Evolutionary conservation across 2,113 vertebrate genomes (phyloP), one percentile per base, ranked within the genome.

Genomic region (Forbesichthys papilliferus): DNA sequence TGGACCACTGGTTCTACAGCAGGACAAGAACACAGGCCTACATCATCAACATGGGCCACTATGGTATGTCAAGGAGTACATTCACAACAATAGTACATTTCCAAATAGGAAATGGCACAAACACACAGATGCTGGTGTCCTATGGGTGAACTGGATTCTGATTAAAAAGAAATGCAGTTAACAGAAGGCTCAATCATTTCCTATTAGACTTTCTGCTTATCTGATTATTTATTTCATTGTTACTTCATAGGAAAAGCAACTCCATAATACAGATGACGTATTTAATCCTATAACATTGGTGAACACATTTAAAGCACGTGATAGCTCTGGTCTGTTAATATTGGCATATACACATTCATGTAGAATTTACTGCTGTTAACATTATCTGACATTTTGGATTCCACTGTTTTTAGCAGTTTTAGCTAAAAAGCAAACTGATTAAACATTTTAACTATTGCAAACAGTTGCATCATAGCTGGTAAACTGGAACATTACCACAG

Each of bases 161-260:
- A 70, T 77, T 68, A 58, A 66, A 49, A 66, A 62, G 48, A 56
- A 66, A 66, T 7, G 11, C 10, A 57, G 20, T 20, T 36, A 4
- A 20, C 20, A 20, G 20, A 61, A 18, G 64, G 69, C 3, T 2
- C 10, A 33, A 34, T 75, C 42, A 20, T 60, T 63, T 64, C 9
- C 13, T n/a, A 12, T 0, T 46, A 13, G 5, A 20, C 14, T 52
- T 75, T 54, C 14, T 14, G 49, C 14, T 3, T 6, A 20, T 11
- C n/a, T 18, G 36, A 58, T 33, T 11, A 16, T 34, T 66, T 11
- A 33, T 1, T 11, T 71, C 14, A 20, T 18, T 67, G 14, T 1
- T 18, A 42, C 18, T 46, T 68, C 18, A 27, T 27, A 34, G 49
- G 9, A 12, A 12, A 13, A 66, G 61, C 67, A 51, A 12, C 27